phyloP scores from a whole-genome alignment of 2,888 invertebrate genomes.

The Muscina levida region DNA sequence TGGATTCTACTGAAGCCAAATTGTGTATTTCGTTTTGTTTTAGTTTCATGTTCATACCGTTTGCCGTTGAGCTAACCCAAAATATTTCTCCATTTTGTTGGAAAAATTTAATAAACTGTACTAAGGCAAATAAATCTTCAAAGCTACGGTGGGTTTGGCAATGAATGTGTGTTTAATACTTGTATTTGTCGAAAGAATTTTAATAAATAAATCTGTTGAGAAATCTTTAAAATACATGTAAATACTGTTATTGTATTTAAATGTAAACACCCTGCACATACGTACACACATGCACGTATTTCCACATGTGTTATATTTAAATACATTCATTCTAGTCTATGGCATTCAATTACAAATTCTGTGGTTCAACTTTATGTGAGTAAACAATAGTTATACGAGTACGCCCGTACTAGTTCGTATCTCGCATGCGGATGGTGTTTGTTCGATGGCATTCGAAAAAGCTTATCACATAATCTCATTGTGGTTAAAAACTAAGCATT shows the following conservation, averaged over 20 bases:
- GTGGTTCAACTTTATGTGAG: background rate
- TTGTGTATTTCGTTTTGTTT: constrained; percentile 24
- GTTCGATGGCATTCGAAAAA: background rate
- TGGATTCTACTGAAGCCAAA: background rate
- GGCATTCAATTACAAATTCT: background rate
- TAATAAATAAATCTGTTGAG: constrained; percentile 2
- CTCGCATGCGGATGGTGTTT: background rate
- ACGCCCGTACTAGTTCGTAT: no score
- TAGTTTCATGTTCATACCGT: background rate
- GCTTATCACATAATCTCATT: constrained; percentile 23
- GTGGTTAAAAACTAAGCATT: constrained; percentile 27
- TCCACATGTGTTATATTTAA: no score
- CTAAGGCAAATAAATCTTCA: constrained; percentile 31
- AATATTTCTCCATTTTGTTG: constrained; percentile 63
- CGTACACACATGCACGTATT: no score
- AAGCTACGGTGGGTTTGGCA: no score
- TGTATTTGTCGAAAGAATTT: constrained; percentile 17
- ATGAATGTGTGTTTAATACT: no score
- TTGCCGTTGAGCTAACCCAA: constrained; percentile 18
- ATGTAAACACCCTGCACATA: no score
- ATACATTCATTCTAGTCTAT: no score
- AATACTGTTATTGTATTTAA: background rate
- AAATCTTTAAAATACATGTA: constrained; percentile 2
- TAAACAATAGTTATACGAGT: no score
- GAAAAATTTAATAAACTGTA: constrained; percentile 42